Evolutionary conservation across 2,888 invertebrate genomes (phyloP).

Genomic region (Pterostichus madidus): DNA sequence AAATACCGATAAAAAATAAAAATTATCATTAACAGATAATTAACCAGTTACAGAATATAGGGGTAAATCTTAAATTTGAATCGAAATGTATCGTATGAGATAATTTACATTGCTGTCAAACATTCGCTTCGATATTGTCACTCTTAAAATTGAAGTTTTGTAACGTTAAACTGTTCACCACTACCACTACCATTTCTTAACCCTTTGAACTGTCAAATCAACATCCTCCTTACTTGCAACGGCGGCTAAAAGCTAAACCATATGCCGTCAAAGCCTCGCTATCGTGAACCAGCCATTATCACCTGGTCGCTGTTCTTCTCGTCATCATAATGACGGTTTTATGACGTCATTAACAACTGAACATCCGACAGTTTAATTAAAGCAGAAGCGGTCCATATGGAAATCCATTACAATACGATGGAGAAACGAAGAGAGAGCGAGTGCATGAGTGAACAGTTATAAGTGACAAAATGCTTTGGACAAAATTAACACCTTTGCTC

Average conservation of each 20-base stretch:
- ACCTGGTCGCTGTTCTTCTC: constrained; percentile 40
- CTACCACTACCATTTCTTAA: not conserved
- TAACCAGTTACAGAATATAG: no score
- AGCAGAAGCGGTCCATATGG: constrained; percentile 68
- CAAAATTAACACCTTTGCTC: constrained; percentile 34
- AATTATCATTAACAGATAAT: no score
- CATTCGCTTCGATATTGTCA: no score
- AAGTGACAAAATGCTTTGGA: constrained; percentile 25
- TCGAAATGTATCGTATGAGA: no score
- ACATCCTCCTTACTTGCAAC: not conserved
- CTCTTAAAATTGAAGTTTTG: no score
- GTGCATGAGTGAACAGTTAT: no score
- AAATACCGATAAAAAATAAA: no score
- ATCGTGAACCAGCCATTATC: constrained; percentile 29
- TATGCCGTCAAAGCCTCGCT: constrained; percentile 24
- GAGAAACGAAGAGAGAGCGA: not conserved
- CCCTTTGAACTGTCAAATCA: constrained; percentile 9
- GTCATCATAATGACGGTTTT: constrained; percentile 70
- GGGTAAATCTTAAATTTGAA: no score
- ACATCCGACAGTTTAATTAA: constrained; percentile 72
- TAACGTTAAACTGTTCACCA: no score
- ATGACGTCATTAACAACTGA: constrained; percentile 71
- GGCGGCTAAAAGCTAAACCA: not conserved
- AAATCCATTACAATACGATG: constrained; percentile 11
- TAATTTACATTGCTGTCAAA: no score